Evolutionary conservation across 1,140 invertebrate genomes (phyloP), one percentile per base, ranked within the genome.

Genomic region (Euglossa dilemma): DNA sequence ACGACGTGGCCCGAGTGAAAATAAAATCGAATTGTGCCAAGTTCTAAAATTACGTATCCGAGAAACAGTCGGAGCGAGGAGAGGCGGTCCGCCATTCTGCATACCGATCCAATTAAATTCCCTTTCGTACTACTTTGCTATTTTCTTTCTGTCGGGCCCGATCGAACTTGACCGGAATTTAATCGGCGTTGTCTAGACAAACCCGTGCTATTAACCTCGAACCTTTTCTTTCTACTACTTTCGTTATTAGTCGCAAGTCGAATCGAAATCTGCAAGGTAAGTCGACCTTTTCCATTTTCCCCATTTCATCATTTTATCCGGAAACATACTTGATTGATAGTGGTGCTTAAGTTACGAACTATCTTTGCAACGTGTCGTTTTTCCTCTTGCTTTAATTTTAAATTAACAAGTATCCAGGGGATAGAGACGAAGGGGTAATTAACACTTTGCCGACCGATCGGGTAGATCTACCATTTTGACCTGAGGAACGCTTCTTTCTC

Each of bases 31-130:
- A 79, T 84, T 77, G 83, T 77, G 83, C 72, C 81, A 85, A 80
- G 71, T 88, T 90, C 87, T 87, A 90, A 90, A 90, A 85, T 90
- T 90, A 90, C 52, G 56, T 81, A 70, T 67, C 75, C 70, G 74
- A 86, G 70, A 45, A 86, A 69, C 50, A 8, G 54, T 7, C 54
- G 50, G 52, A 25, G 47, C 16, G 16, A 72, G 18, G 61, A 36
- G 3, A 36, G 11, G 18, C 23, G 52, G 7, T 63, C 52, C 9
- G 57, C 12, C 25, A 12, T 18, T 57, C 50, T 76, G 56, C 52
- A 9, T 5, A 25, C 52, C 11, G 8, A 28, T 50, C 36, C 75
- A 78, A 64, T 78, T 63, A 45, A 57, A 18, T 67, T 50, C 67
- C 20, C 2, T 23, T 54, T 50, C 54, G 54, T 25, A 28, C 57